These are phyloP conservation scores for Danio jaintianensis DNA, from an alignment of 2,797 vertebrate genomes.

Conservation along the genomic window DNA sequence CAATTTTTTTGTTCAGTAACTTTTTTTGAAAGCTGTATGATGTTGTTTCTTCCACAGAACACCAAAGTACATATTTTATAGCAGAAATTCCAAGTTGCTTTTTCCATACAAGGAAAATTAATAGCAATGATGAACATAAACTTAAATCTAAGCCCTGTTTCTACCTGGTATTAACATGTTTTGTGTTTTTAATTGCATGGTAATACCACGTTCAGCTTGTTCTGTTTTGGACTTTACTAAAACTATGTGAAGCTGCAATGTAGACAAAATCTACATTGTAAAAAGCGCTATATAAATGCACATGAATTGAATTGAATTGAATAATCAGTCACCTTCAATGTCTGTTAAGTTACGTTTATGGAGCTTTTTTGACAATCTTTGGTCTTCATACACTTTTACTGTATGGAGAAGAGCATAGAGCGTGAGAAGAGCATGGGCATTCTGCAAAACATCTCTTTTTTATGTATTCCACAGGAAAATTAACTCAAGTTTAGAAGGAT, in stretches of 20 bases:
- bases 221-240: no score
- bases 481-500: no score
- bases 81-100: conserved; percentile 10
- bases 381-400: background rate
- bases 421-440: background rate
- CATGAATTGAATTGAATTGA: no score
- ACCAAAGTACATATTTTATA: background rate
- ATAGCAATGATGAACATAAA: background rate
- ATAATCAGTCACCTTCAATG: no score
- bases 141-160: background rate
- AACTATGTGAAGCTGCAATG: no score
- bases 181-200: no score
- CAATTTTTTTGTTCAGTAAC: background rate
- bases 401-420: background rate
- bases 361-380: background rate
- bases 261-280: no score
- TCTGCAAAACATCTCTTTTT: background rate
- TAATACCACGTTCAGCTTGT: no score
- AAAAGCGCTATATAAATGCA: no score
- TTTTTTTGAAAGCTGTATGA: background rate
- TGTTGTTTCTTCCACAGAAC: background rate
- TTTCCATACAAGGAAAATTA: background rate
- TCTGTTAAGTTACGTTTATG: background rate
- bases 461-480: background rate
- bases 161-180: no score